Evolutionary conservation across 1,140 invertebrate genomes (phyloP), one percentile per base, ranked within the genome.

Genomic region (Cydia splendana): DNA sequence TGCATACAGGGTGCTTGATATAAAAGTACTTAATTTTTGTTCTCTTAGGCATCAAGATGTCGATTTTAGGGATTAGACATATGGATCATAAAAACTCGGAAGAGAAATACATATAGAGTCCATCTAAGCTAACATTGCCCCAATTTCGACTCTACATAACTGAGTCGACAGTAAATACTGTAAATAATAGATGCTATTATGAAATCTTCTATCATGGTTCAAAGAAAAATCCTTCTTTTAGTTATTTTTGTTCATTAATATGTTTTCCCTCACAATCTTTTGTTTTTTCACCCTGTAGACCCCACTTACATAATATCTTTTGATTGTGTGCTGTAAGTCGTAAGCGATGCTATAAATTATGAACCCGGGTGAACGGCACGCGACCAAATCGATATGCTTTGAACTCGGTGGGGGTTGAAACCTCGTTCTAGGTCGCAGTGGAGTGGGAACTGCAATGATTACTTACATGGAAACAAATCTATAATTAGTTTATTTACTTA

Each of bases 301-400:
- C 9, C 4, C 20, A 24, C 53, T 62, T 62, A 62, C 57, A 62
- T 62, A 62, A 24, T 24, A 62, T 7, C 57, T 24, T 62, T 62
- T 24, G 15, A 62, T 62, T 24, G 57, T 24, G 57, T 2, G 57
- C 6, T 24, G 57, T 69, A 76, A 77, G 57, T 24, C 10, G 57
- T 69, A 76, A 77, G 65, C 76, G 75, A 78, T 34, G 74, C 74
- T 65, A 76, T 76, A 67, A 74, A 71, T 71, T 71, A 71, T 71
- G 15, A 18, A 42, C 30, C 67, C 48, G 76, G 79, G 76, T 80
- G 74, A 80, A 77, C 75, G 79, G 74, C 79, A 77, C 75, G 30
- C 15, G 45, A 42, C 13, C 34, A 57, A 78, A 80, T 80, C 79
- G 75, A 78, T 80, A 76, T 80, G 67, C 67, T 38, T 45, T 71